Evolutionary conservation across 2,113 vertebrate species (phyloP).

Genomic region (Acrocephalus kingi): DNA sequence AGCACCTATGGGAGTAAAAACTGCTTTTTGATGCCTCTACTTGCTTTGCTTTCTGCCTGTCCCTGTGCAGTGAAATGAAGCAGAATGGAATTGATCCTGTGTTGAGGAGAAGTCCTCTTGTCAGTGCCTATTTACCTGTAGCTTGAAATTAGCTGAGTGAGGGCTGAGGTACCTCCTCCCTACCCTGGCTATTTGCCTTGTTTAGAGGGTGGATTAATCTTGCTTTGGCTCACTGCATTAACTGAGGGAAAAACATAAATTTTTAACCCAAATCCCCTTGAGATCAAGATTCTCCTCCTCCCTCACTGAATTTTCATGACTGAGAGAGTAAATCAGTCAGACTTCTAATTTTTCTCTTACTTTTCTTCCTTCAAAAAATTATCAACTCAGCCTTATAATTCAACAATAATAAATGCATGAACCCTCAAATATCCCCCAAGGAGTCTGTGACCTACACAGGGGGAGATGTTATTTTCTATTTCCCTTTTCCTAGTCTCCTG

Average conservation of each 20-base stretch:
- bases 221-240: background rate
- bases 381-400: background rate
- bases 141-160: background rate
- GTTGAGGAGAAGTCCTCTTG: background rate
- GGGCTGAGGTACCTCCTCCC: background rate
- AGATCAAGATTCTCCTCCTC: background rate
- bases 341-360: background rate
- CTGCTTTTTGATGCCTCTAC: background rate
- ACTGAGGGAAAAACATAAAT: background rate
- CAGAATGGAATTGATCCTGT: background rate
- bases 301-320: background rate
- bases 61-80: background rate
- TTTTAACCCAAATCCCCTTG: rapidly evolving
- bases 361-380: background rate
- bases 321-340: background rate
- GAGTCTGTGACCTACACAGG: background rate
- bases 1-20: background rate
- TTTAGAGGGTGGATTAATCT: background rate
- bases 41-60: background rate
- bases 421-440: background rate
- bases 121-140: background rate
- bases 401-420: background rate
- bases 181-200: background rate
- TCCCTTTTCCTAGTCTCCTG: background rate
- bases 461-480: background rate